Evolutionary conservation across 2,888 invertebrate genomes (phyloP).

Genomic region (Nephrotoma flavescens): DNA sequence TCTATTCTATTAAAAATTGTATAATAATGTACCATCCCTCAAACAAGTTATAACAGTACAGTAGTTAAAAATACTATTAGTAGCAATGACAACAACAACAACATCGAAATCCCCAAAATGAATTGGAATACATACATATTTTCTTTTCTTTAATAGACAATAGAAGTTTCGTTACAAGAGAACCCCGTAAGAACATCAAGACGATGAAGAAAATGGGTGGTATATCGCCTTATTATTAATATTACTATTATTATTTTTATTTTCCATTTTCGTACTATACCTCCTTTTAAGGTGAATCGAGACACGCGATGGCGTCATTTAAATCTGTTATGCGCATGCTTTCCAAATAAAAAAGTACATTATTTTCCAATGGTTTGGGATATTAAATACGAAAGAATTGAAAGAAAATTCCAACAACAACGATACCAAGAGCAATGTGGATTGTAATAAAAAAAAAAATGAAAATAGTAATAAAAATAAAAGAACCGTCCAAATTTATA

Average conservation of each 20-base stretch:
- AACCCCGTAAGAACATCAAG: neutral
- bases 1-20: neutral
- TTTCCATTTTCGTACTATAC: constrained; percentile 4
- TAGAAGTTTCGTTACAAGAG: neutral
- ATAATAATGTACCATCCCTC: neutral
- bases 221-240: neutral
- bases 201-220: constrained; percentile 7
- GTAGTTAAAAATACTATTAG: neutral
- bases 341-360: constrained; percentile 5
- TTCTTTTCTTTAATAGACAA: neutral
- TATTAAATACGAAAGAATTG: neutral
- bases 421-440: neutral
- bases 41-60: neutral
- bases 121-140: neutral
- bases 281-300: constrained; percentile 7
- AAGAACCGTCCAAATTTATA: neutral
- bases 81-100: neutral
- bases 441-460: neutral
- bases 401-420: neutral
- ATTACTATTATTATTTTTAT: neutral
- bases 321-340: constrained; percentile 10
- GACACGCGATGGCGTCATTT: constrained; percentile 11
- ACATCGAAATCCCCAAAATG: neutral
- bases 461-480: neutral
- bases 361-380: neutral